Evolutionary conservation across 2,888 invertebrate species (phyloP).

Genomic region (Dermolepida albohirtum): DNA sequence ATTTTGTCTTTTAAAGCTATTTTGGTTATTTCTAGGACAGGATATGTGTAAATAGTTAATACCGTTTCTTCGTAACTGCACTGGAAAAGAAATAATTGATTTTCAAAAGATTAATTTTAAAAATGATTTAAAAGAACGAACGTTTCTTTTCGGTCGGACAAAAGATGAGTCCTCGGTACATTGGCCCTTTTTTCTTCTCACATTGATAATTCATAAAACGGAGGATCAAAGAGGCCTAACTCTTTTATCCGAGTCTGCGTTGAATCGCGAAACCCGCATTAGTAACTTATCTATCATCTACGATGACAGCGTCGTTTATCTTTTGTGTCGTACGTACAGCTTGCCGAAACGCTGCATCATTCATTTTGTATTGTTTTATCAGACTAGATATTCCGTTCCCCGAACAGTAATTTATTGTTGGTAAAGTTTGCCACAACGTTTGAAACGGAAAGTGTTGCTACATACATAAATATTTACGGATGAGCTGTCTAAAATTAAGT

Average conservation of each 20-base stretch:
- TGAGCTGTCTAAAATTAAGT: too few species aligned
- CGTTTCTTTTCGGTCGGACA: background rate
- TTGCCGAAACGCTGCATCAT: conserved; percentile 38
- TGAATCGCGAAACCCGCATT: conserved; percentile 39
- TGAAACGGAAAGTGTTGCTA: conserved; percentile 5
- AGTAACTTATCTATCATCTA: conserved; percentile 41
- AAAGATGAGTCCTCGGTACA: conserved; percentile 19
- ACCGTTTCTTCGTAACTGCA: too few species aligned
- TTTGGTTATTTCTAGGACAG: too few species aligned
- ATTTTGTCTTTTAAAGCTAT: too few species aligned
- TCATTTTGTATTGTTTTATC: conserved; percentile 41
- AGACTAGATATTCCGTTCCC: conserved; percentile 25
- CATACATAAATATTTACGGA: too few species aligned
- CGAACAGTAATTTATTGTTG: conserved; percentile 36
- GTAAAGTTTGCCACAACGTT: conserved; percentile 1
- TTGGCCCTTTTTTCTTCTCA: conserved; percentile 25
- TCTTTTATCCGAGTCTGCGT: conserved; percentile 31
- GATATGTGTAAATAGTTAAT: too few species aligned
- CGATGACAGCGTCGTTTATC: conserved; percentile 42
- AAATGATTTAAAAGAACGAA: too few species aligned
- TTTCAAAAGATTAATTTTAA: too few species aligned
- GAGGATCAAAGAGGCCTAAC: conserved; percentile 33
- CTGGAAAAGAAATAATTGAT: too few species aligned
- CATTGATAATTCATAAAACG: conserved; percentile 38
- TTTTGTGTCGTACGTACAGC: conserved; percentile 35